Percentiles rank a stretch among this genome's conserved stretches.
phyloP scores from a whole-genome alignment of 2,888 invertebrate genomes.

The Formica aserva region DNA sequence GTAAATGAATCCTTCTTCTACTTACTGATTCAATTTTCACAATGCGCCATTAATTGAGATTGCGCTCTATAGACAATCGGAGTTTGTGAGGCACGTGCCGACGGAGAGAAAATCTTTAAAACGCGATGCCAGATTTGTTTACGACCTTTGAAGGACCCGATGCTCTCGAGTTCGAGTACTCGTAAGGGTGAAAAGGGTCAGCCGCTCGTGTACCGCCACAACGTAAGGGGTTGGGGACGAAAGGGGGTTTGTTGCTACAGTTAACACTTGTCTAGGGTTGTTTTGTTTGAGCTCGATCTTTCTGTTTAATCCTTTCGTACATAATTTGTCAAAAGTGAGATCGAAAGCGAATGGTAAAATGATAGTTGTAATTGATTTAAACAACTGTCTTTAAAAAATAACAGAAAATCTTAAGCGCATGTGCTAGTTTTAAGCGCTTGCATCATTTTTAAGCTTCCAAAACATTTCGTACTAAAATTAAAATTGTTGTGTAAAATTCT shows the following conservation, averaged over 20 bases:
- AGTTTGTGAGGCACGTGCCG: conserved; percentile 51
- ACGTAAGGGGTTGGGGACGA: conserved; percentile 74
- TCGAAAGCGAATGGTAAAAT: conserved; percentile 1
- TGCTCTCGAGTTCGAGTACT: conserved; percentile 68
- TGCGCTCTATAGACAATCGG: conserved; percentile 19
- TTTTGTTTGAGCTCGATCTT: conserved; percentile 53
- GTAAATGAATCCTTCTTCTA: conserved; percentile 9
- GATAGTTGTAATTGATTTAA: neutral
- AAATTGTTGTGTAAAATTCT: neutral
- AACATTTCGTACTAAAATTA: neutral
- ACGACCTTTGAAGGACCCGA: conserved; percentile 61
- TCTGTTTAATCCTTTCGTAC: conserved; percentile 9
- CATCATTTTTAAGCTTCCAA: neutral
- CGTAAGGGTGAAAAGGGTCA: conserved; percentile 71
- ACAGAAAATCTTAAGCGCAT: neutral
- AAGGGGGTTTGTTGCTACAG: conserved; percentile 78
- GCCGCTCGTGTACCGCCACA: conserved; percentile 61
- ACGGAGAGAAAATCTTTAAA: conserved; percentile 64
- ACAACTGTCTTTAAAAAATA: neutral
- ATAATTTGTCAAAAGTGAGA: conserved; percentile 28
- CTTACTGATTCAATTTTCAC: conserved; percentile 25
- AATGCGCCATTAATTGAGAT: conserved; percentile 33
- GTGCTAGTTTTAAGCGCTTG: no score
- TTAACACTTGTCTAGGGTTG: conserved; percentile 80
- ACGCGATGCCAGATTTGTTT: conserved; percentile 71